phyloP scores from a whole-genome alignment of 2,113 vertebrate genomes.

The Thryonomys swinderianus region DNA sequence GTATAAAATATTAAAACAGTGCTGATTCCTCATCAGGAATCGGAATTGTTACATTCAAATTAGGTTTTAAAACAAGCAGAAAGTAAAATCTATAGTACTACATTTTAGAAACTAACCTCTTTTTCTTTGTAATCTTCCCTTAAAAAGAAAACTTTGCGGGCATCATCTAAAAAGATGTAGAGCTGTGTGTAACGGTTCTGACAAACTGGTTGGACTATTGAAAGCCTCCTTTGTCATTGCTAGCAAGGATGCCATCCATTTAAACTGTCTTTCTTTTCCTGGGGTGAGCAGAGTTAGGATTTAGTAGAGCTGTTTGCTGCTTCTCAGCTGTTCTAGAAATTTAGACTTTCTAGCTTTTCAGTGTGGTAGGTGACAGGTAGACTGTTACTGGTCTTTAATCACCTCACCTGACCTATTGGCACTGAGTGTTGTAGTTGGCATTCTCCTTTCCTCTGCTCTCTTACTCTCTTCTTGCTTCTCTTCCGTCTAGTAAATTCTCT shows the following conservation, averaged over 20 bases:
- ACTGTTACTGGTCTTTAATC: background rate
- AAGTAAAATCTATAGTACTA: background rate
- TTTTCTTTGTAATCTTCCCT: slow-evolving; percentile 48
- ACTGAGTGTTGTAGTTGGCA: background rate
- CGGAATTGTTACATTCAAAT: slow-evolving; percentile 35
- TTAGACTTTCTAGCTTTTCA: background rate
- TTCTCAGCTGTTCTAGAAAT: slow-evolving; percentile 67
- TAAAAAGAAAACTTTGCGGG: slow-evolving; percentile 48
- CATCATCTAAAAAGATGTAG: slow-evolving; percentile 51
- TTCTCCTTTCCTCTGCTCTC: background rate
- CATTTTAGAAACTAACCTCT: background rate
- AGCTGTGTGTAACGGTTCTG: slow-evolving; percentile 59
- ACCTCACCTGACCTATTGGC: slow-evolving; percentile 10
- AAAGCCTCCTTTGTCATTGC: slow-evolving; percentile 74
- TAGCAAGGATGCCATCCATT: slow-evolving; percentile 64
- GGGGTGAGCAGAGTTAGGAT: slow-evolving; percentile 70
- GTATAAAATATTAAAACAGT: background rate
- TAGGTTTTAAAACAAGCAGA: slow-evolving; percentile 43
- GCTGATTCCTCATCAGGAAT: background rate
- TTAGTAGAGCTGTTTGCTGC: slow-evolving; percentile 76
- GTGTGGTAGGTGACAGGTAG: background rate
- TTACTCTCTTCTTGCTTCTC: background rate
- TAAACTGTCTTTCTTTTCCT: slow-evolving; percentile 82
- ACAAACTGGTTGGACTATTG: slow-evolving; percentile 62
- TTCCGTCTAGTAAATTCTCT: background rate